Evolutionary conservation across 2,797 vertebrate genomes (phyloP), one percentile per base, ranked within the genome.

Genomic region (Remorina albescens): DNA sequence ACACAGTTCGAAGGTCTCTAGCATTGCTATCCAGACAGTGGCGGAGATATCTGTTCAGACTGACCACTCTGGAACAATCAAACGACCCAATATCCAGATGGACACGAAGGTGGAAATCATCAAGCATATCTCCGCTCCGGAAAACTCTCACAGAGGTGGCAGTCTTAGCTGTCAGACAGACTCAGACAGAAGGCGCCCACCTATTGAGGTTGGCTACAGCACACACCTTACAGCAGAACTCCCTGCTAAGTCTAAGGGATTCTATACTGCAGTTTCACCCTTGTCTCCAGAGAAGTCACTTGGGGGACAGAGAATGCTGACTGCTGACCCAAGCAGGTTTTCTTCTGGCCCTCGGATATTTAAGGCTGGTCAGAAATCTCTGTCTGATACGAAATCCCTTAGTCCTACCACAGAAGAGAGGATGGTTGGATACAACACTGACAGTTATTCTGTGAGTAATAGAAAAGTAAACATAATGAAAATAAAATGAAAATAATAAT

Each of bases 11-110:
- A 98, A 97, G 88, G 96, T 99, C 39, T 95, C 97, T 67, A 99
- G 96, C 80, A 97, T 99, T 89, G 98, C 98, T 19, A 96, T 99
- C 71, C 98, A 99, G 91, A 99, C 98, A 51, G 97, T 99, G 53
- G 96, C 98, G 54, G 98, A 99, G 92, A 99, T 98, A 83, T 99
- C 98, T 53, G 98, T 99, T 46, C 98, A 99, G 91, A 99, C 98
- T 26, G 98, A 99, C 86, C 96, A 98, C 42, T 96, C 97, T 37
- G 98, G 98, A 84, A 95, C 95, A 50, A 96, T 99, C 88, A 96
- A 96, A 89, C 95, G 94, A 47, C 97, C 98, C 67, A 96, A 95
- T 54, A 61, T 98, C 56, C 94, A 95, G 76, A 87, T 96, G 87
- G 97, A 99, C 85, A 95, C 97, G 51, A 98, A 97, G 80, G 95